Base-by-base conservation (phyloP, 2,888 invertebrate species). In the Clivina fossor region DNA sequence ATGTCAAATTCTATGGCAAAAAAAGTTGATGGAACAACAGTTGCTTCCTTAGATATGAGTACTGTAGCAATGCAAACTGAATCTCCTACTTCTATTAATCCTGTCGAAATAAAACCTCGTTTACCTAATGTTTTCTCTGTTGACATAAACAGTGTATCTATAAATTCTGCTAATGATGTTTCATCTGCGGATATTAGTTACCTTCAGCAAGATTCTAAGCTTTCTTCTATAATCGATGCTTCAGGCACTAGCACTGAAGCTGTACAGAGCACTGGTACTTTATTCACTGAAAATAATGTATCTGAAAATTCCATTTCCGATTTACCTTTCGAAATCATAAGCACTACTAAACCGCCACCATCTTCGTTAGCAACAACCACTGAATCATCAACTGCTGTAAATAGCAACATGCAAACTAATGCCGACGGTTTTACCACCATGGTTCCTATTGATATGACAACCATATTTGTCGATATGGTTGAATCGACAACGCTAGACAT, bases 151-250 rank as follows among this genome's bases (percentile, higher is more conserved):
- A 72, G 71, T 61, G 72, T 74, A 44, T 68, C 67, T 38, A 61
- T 73, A 40, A 70, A 66, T 61, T 72, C 72, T 32, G 72, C 71
- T 66, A 73, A 73, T 59, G 73, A 72, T 64, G 44, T 67, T 24
- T 58, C 70, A 35, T 16, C 32, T 24, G 41, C 40, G 28, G 30
- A 49, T 22, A 19, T 53, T 35, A 19, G 22, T 40, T 19, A 40
- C 22, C n/a, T 18, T 3, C 30, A 30, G 13, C 30, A 30, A 4
- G 30, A 30, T 30, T 30, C 30, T 4, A 30, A n/a, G 3, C 2
- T 30, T 18, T 33, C 24, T 7, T 38, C 13, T 40, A 11, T n/a
- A 11, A 38, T n/a, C 11, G 13, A 30, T 15, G 15, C 41, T 20
- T 41, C 24, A 16, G 40, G 18, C 15, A 37, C 11, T 43, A 33